Conservation (phyloP, 2,113 vertebrate genomes). For the Cisticola juncidis region DNA sequence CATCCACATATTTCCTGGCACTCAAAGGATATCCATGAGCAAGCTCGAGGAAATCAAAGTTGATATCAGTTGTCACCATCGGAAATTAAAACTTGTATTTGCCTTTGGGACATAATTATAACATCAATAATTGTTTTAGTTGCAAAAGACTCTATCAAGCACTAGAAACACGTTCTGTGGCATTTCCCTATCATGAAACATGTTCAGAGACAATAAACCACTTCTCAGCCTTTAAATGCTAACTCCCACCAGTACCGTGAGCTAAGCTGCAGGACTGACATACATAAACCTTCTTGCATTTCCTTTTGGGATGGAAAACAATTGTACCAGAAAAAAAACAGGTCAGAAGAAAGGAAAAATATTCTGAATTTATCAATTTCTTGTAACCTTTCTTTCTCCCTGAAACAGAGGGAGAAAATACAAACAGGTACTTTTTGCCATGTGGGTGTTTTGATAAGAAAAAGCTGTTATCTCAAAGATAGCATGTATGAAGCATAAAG, state of each 20-base stretch:
- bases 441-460: constrained; percentile 40
- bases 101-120: background rate
- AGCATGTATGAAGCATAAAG: constrained; percentile 15
- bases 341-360: background rate
- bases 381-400: background rate
- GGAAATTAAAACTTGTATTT: background rate
- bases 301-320: background rate
- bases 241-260: background rate
- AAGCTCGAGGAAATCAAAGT: background rate
- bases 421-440: constrained; percentile 30
- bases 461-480: constrained; percentile 42
- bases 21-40: background rate
- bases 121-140: background rate
- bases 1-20: background rate
- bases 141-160: background rate
- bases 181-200: background rate
- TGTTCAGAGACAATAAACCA: background rate
- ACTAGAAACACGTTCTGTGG: background rate
- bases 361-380: background rate
- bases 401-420: background rate
- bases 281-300: background rate
- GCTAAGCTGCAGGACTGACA: background rate
- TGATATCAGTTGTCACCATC: background rate
- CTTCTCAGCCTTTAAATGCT: background rate
- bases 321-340: background rate